Conservation (phyloP, 1,140 invertebrate genomes). For the Papilio glaucus region DNA sequence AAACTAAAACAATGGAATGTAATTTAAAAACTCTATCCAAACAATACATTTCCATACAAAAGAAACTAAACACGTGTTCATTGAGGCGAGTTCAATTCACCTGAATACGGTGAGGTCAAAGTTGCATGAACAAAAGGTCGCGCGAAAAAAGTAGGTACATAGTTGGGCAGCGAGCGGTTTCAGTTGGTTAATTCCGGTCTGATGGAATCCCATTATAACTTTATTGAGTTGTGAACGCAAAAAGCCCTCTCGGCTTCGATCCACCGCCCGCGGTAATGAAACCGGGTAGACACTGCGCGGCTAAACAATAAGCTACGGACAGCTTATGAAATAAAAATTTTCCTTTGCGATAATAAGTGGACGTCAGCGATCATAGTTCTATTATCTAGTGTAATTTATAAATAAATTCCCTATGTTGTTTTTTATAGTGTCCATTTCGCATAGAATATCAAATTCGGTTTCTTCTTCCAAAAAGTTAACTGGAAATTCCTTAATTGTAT, state of each 20-base stretch:
- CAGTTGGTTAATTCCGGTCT: slow-evolving; percentile 60
- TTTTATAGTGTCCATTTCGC: no score
- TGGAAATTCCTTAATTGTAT: no score
- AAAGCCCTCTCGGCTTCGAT: slow-evolving; percentile 58
- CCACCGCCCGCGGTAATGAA: slow-evolving; percentile 61
- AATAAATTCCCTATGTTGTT: no score
- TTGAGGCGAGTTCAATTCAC: slow-evolving; percentile 18
- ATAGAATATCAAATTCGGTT: no score
- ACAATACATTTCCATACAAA: slow-evolving; percentile 19
- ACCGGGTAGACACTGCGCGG: slow-evolving; percentile 32
- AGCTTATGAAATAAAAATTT: slow-evolving; percentile 23
- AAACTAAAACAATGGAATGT: neutral
- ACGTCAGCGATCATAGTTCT: neutral
- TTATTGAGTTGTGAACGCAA: slow-evolving; percentile 76
- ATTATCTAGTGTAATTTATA: neutral
- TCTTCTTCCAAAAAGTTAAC: no score
- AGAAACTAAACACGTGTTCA: slow-evolving; percentile 23
- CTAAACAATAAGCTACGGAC: slow-evolving; percentile 27
- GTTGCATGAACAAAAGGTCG: slow-evolving; percentile 54
- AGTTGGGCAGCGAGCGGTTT: slow-evolving; percentile 53
- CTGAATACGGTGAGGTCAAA: slow-evolving; percentile 46
- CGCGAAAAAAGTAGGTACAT: slow-evolving; percentile 51
- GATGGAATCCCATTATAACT: slow-evolving; percentile 72
- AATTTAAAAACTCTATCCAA: neutral
- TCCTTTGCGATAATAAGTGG: slow-evolving; percentile 6